Evolutionary conservation across 2,888 invertebrate genomes (phyloP), one percentile per base, ranked within the genome.

Genomic region (Gasteruption jaculator): DNA sequence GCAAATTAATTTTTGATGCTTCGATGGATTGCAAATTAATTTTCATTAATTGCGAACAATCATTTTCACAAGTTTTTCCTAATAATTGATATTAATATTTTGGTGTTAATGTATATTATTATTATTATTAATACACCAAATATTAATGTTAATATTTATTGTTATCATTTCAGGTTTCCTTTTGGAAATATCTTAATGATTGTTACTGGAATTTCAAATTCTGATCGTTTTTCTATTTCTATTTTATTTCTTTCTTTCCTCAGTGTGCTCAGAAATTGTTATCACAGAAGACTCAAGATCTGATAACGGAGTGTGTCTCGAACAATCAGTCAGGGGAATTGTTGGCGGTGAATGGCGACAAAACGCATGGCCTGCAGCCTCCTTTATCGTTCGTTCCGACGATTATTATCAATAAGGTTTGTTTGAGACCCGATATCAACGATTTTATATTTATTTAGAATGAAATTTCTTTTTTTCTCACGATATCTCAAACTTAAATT

Each of bases 331-430:
- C 67, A 2, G 61, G 66, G 19, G 60, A 71, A 5, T 49, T 74
- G 15, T 55, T 75, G 21, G 68, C 60, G 1, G 46, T 46, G 7
- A 51, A 68, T 30, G 76, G 75, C 2, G 56, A 70, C 26, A 62
- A 47, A 47, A 73, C 74, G 0, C 45, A 57, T 4, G 53, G 54
- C 1, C 43, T 72, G 4, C 20, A 54, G 3, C 64, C 71, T 4
- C 43, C 47, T 3, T 53, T 74, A 12, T 36, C 49, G 7, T 72
- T 68, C 44, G 69, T 76, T 0, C 76, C 76, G 5, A 68, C 73
- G 0, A 61, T 75, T 24, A 52, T 68, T 3, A 64, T 74, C 43
- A 71, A 75, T 37, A 68, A 65, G 26, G 64, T 71, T 46, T 65
- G 65, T 63, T n/a, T n/a, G n/a, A n/a, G n/a, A n/a, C n/a, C n/a